Percentiles rank a stretch among this genome's conserved stretches.
Evolutionary conservation across 1,140 invertebrate genomes (phyloP).

Genomic region (Ostrea denselamellosa): DNA sequence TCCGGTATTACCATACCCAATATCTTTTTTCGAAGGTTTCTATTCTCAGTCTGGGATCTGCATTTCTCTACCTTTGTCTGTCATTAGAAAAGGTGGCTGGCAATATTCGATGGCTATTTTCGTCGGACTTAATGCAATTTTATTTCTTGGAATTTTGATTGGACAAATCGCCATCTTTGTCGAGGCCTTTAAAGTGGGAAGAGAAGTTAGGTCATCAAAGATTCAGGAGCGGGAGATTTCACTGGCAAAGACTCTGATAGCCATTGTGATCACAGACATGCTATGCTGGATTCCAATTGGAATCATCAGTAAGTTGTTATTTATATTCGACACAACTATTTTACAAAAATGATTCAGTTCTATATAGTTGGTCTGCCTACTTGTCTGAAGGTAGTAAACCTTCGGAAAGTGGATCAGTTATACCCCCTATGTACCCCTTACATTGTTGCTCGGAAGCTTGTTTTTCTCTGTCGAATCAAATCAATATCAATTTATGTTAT

Average conservation of each 20-base stretch:
- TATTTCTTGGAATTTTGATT: slow-evolving; percentile 78
- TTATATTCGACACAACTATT: too few species aligned
- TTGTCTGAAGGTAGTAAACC: too few species aligned
- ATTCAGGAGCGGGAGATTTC: slow-evolving; percentile 76
- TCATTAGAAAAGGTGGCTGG: slow-evolving; percentile 73
- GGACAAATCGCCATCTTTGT: slow-evolving; percentile 84
- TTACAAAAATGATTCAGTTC: too few species aligned
- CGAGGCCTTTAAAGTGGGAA: slow-evolving; percentile 82
- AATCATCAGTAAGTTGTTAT: slow-evolving; percentile 59
- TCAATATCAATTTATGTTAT: too few species aligned
- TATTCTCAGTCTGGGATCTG: slow-evolving; percentile 77
- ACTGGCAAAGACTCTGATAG: slow-evolving; percentile 71
- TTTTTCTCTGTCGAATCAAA: too few species aligned
- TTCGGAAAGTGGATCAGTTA: too few species aligned
- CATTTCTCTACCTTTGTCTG: slow-evolving; percentile 78
- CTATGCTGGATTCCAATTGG: slow-evolving; percentile 77
- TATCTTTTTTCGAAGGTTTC: slow-evolving; percentile 80
- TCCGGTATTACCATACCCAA: slow-evolving; percentile 80
- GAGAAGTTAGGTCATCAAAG: slow-evolving; percentile 82
- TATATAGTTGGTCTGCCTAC: too few species aligned
- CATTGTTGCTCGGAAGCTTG: too few species aligned
- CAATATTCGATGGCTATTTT: slow-evolving; percentile 78
- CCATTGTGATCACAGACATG: slow-evolving; percentile 77
- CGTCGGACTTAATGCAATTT: slow-evolving; percentile 76
- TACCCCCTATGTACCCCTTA: too few species aligned